Conservation (phyloP, 1,140 invertebrate species). For the Tribolium castaneum region DNA sequence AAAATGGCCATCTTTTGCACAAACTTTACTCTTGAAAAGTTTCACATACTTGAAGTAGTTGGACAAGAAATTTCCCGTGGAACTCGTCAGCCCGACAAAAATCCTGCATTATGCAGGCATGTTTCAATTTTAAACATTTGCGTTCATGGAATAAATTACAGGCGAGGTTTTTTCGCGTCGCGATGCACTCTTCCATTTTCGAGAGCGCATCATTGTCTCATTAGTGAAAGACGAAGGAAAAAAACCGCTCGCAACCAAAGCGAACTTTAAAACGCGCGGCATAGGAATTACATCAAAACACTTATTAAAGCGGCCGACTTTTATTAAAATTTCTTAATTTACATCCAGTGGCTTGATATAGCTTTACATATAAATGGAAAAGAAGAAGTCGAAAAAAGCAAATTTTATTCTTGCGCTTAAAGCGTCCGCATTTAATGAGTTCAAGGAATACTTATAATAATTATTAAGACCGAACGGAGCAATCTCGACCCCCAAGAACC, state of each 20-base stretch:
- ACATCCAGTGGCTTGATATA: constrained; percentile 33
- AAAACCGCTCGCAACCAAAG: constrained; percentile 5
- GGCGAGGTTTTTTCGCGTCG: background rate
- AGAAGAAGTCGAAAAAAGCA: constrained; percentile 4
- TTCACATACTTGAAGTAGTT: constrained; percentile 15
- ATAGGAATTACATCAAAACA: constrained; percentile 33
- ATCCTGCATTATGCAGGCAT: constrained; percentile 12
- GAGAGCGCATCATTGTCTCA: constrained; percentile 25
- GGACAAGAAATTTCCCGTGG: constrained; percentile 19
- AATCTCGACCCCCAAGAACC: background rate
- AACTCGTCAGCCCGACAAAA: constrained; percentile 1
- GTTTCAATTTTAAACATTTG: constrained; percentile 14
- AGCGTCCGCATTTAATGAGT: background rate
- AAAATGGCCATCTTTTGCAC: constrained; percentile 7
- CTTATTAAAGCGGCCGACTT: constrained; percentile 27
- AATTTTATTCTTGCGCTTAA: constrained; percentile 15
- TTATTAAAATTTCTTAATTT: constrained; percentile 36
- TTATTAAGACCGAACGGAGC: background rate
- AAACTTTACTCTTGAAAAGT: constrained; percentile 3
- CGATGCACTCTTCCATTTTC: constrained; percentile 19
- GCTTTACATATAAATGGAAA: constrained; percentile 29
- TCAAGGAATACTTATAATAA: constrained; percentile 4
- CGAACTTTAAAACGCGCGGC: constrained; percentile 27
- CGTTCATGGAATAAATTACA: constrained; percentile 19
- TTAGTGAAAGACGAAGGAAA: background rate